Conservation (phyloP, 2,797 vertebrate species). For the Denticeps clupeoides region DNA sequence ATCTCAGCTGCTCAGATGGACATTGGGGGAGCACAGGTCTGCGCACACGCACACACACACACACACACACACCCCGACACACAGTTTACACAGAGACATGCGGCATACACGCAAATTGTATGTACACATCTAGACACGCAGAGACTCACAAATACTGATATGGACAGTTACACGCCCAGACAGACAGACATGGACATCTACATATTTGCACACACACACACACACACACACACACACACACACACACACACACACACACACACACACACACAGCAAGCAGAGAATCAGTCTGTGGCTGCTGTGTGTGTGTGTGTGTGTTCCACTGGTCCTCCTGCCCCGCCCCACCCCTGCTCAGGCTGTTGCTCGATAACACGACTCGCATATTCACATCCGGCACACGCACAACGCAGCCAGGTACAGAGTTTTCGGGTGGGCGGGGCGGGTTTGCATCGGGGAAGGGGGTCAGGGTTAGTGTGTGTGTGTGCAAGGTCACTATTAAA, state of each 20-base stretch:
- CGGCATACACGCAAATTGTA: too few relatives aligned
- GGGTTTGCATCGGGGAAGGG: slow-evolving; percentile 12
- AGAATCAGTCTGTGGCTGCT: too few relatives aligned
- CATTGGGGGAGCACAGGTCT: too few relatives aligned
- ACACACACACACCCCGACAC: too few relatives aligned
- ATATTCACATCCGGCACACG: slow-evolving; percentile 24
- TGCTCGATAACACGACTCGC: slow-evolving; percentile 23
- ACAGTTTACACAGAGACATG: too few relatives aligned
- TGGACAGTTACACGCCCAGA: background rate
- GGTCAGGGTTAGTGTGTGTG: slow-evolving; percentile 42
- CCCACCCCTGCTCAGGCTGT: slow-evolving; percentile 7
- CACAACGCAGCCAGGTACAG: background rate
- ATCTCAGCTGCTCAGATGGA: too few relatives aligned
- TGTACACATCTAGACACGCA: too few relatives aligned
- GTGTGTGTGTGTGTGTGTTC: background rate
- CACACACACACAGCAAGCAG: background rate
- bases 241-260: background rate
- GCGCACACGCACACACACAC: too few relatives aligned
- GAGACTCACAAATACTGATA: background rate
- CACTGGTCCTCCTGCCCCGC: too few relatives aligned
- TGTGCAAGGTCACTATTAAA: slow-evolving; percentile 45
- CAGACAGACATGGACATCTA: background rate
- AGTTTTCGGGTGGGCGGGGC: slow-evolving; percentile 10
- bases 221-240: background rate
- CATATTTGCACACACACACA: background rate